A percentile compares a stretch with the other conserved stretches of the same genome.
These are phyloP conservation scores for Sitophilus oryzae DNA, from an alignment of 1,140 invertebrate genomes.

Conservation along the genomic window DNA sequence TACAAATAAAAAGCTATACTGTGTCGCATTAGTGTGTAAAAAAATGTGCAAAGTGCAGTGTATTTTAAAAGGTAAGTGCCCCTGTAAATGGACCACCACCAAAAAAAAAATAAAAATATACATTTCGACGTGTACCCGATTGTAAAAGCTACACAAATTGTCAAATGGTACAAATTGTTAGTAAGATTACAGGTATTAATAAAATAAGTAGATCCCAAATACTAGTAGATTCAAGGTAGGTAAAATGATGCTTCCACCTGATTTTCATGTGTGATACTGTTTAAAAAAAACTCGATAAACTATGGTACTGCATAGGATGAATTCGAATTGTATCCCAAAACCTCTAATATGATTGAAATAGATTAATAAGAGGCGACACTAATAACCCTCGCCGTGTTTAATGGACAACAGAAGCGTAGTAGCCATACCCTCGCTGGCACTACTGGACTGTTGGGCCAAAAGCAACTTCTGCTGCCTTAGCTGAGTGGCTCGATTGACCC, in stretches of 20 bases:
- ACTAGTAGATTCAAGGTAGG: not conserved
- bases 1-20: slow-evolving; percentile 4
- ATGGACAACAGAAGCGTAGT: slow-evolving; percentile 20
- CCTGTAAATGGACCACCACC: slow-evolving; percentile 14
- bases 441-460: slow-evolving; percentile 26
- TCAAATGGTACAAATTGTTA: not conserved
- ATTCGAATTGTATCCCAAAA: not conserved
- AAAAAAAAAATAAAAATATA: slow-evolving; percentile 5
- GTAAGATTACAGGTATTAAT: too few relatives aligned
- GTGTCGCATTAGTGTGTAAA: not conserved
- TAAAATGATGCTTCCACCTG: not conserved
- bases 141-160: slow-evolving; percentile 25
- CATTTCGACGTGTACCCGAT: not conserved
- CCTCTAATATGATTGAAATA: not conserved
- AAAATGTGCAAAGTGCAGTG: slow-evolving; percentile 16
- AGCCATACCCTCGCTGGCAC: slow-evolving; percentile 37
- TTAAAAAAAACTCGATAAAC: too few relatives aligned
- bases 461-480: slow-evolving; percentile 39
- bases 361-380: slow-evolving; percentile 9
- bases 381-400: slow-evolving; percentile 14
- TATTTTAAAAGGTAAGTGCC: slow-evolving; percentile 2
- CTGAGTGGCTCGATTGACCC: slow-evolving; percentile 40
- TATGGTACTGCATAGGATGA: not conserved
- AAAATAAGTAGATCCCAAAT: not conserved
- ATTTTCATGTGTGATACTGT: too few relatives aligned